phyloP scores from a whole-genome alignment of 2,888 invertebrate genomes.

The Prosopocoilus inquinatus region DNA sequence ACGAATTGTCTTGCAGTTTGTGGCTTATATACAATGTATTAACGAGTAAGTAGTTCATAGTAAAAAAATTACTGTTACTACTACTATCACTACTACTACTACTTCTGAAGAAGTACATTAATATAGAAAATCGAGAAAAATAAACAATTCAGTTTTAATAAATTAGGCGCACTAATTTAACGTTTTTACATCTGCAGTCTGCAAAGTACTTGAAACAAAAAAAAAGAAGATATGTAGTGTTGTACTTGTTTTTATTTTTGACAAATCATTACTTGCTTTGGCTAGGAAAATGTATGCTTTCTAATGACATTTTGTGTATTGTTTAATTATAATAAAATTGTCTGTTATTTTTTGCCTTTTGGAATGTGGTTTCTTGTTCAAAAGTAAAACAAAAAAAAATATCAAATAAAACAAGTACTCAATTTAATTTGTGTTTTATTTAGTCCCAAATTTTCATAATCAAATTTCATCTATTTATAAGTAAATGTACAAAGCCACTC shows the following conservation, averaged over 20 bases:
- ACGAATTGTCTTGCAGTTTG: conserved; percentile 18
- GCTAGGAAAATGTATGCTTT: too few species aligned
- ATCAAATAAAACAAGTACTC: conserved; percentile 21
- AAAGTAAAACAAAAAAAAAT: conserved; percentile 4
- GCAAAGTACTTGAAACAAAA: too few species aligned
- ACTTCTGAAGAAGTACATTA: conserved; percentile 3
- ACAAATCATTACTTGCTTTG: neutral
- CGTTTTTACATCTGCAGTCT: conserved; percentile 2
- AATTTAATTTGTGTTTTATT: conserved; percentile 10
- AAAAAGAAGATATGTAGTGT: neutral
- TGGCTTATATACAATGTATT: conserved; percentile 18
- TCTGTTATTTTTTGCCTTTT: neutral
- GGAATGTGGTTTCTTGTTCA: conserved; percentile 2
- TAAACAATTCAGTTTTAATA: neutral
- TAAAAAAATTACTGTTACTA: conserved; percentile 1
- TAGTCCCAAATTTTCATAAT: neutral
- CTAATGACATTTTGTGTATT: conserved; percentile 4
- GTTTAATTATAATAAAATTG: conserved; percentile 8
- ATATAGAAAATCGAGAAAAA: conserved; percentile 9
- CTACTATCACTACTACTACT: neutral
- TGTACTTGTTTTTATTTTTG: conserved; percentile 15
- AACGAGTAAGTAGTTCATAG: conserved; percentile 13
- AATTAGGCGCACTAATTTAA: conserved; percentile 11
- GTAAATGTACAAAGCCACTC: too few species aligned
- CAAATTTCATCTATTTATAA: neutral